Evolutionary conservation across 2,797 vertebrate genomes (phyloP).

Genomic region (Dermochelys coriacea): DNA sequence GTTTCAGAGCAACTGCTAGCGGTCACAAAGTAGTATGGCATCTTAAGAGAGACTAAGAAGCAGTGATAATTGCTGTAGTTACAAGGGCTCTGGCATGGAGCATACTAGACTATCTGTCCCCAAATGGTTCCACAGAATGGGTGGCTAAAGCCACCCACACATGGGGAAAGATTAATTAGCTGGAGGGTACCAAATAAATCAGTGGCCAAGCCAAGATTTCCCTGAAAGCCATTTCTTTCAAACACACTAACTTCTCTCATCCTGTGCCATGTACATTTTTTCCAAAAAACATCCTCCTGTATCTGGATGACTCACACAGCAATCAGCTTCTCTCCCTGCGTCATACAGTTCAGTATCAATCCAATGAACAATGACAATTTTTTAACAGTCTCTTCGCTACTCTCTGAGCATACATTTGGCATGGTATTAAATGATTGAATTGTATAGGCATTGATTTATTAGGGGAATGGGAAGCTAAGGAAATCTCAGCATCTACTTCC

Average conservation of each 20-base stretch:
- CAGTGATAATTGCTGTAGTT: neutral
- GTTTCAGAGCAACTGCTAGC: neutral
- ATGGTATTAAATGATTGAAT: neutral
- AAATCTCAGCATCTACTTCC: neutral
- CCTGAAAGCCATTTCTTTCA: neutral
- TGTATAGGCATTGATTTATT: neutral
- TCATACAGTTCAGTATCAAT: neutral
- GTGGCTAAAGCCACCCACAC: neutral
- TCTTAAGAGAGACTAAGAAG: neutral
- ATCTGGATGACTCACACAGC: neutral
- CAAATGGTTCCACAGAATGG: neutral
- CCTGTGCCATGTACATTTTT: neutral
- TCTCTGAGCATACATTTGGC: neutral
- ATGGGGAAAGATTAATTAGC: neutral
- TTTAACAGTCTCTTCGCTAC: neutral
- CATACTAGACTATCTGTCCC: neutral
- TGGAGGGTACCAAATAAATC: neutral
- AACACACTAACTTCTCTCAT: neutral
- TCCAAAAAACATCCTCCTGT: slow-evolving; percentile 5
- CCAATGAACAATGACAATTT: accelerated
- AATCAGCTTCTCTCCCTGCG: neutral
- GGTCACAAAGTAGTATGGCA: neutral
- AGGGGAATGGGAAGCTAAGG: neutral
- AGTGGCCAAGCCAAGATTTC: neutral
- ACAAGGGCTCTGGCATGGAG: neutral